Base-by-base conservation (phyloP, 53 echinoderm and acorn worm genomes). In the Luidia sarsii region DNA sequence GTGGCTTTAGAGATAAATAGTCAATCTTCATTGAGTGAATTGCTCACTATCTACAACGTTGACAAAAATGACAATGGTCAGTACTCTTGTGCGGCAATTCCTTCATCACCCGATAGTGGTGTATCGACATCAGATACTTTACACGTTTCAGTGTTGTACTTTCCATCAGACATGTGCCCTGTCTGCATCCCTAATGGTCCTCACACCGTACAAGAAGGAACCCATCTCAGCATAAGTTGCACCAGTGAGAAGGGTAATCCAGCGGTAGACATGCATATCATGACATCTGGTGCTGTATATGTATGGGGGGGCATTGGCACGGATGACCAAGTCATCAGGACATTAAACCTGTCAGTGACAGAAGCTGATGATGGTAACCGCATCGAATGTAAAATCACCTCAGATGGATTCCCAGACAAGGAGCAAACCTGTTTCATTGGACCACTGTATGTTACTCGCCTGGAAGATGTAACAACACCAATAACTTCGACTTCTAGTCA, bases 181-280 rank as follows among this genome's bases (percentile, higher is more conserved):
- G 20, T 77, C 30, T 77, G 77, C 57, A 43, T 29, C 60, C 77
- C 77, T 33, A 13, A 60, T 27, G 77, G 77, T 60, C 23, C 62
- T 41, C 38, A 38, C 22, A 43, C 28, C 31, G 77, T 41, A 48
- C 59, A 60, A 61, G 48, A 77, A 46, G 77, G 77, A 46, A 46
- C 77, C 30, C 30, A 32, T 45, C 46, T 41, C 29, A 57, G 61
- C 59, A 59, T 77, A 21, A 61, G 11, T 31, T 77, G 77, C 28
- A 41, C 33, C 14, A 77, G 60, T 28, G 77, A 48, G 22, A 1
- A 3, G 46, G 75, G 75, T 29, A 20, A 29, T 3, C 77, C 61
- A 48, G 1, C 0, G 3, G 77, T 57, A 0, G 21, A 16, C 1
- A 37, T 77, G n/a, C 3, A 59, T 0, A 56, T 72, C 3, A 2